Base-by-base conservation (phyloP, 2,113 vertebrate genomes). In the Zosterops lateralis region DNA sequence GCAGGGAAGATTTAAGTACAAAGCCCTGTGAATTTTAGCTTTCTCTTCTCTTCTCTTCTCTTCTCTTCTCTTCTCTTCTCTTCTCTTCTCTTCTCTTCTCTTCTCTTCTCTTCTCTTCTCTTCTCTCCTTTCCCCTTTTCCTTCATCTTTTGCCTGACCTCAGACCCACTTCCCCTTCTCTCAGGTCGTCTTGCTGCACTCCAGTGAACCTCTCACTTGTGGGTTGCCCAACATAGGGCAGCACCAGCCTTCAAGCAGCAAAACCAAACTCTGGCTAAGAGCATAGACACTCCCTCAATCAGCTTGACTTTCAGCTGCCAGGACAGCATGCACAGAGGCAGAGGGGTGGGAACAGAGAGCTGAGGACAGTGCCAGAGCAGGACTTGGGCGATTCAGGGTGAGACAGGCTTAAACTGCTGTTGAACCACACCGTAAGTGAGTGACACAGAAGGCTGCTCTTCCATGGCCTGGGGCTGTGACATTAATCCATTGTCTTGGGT, bases 191-290 rank as follows among this genome's bases (percentile, higher is more conserved):
- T 61, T 57, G 14, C 21, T 76, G 26, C 73, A 24, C 21, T 70
- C 22, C 1, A 2, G 8, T 1, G 14, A 75, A 58, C 4, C 26
- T 51, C 51, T 48, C 47, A 66, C 12, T 21, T 61, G 14, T 0
- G 0, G 0, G 4, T 21, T 24, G 56, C 21, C 6, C 57, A 70
- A 40, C 0, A 0, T 0, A 0, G 18, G 13, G 28, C 25, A 68
- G 45, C 42, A 47, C 20, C 26, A 34, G 10, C 6, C 61, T 32
- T 45, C 34, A 56, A 40, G n/a, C 17, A 45, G 19, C 3, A 2
- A 58, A 78, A 57, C 1, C 18, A 54, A 58, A 28, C 12, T n/a
- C 7, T 1, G 12, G 24, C 60, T 60, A 28, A 65, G 18, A 65
- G 4, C n/a, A 17, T 25, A 50, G 36, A 22, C 36, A n/a, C 31